phyloP scores from a whole-genome alignment of 1,140 invertebrate species.

The Lordiphosa clarofinis region DNA sequence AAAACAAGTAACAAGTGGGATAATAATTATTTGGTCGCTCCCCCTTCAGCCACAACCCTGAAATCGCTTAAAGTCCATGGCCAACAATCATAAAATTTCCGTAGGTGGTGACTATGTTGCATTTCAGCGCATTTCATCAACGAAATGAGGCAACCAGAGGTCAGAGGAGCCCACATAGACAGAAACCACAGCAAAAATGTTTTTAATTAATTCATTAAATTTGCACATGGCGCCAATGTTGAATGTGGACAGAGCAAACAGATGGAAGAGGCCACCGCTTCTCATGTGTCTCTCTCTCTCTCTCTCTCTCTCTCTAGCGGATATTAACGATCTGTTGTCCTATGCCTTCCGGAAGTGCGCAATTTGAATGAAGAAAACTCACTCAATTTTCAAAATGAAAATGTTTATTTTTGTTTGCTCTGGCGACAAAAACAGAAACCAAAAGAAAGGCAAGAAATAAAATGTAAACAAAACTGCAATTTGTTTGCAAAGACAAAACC shows the following conservation, averaged over 20 bases:
- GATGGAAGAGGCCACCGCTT: neutral
- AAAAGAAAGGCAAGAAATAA: neutral
- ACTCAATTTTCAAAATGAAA: slow-evolving; percentile 5
- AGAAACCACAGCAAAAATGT: slow-evolving; percentile 1
- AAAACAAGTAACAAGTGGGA: neutral
- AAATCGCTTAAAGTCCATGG: slow-evolving; percentile 6
- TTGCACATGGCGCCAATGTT: slow-evolving; percentile 35
- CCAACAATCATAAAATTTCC: slow-evolving; percentile 25
- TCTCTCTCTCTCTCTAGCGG: slow-evolving; percentile 22
- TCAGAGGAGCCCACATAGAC: slow-evolving; percentile 17
- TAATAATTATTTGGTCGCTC: neutral
- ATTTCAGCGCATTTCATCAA: neutral
- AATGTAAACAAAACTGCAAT: slow-evolving; percentile 6
- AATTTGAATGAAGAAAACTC: slow-evolving; percentile 28
- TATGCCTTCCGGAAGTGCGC: slow-evolving; percentile 45
- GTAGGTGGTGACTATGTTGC: slow-evolving; percentile 22
- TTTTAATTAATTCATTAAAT: slow-evolving; percentile 60
- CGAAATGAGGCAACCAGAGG: slow-evolving; percentile 40
- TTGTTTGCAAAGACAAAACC: slow-evolving; percentile 20
- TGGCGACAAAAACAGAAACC: neutral
- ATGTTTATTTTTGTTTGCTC: no score
- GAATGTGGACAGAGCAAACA: slow-evolving; percentile 9
- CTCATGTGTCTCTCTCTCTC: neutral
- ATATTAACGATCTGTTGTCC: neutral
- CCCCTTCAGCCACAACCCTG: slow-evolving; percentile 3